Evolutionary conservation across 2,113 vertebrate species (phyloP).

Genomic region (Dryoscopus gambensis): DNA sequence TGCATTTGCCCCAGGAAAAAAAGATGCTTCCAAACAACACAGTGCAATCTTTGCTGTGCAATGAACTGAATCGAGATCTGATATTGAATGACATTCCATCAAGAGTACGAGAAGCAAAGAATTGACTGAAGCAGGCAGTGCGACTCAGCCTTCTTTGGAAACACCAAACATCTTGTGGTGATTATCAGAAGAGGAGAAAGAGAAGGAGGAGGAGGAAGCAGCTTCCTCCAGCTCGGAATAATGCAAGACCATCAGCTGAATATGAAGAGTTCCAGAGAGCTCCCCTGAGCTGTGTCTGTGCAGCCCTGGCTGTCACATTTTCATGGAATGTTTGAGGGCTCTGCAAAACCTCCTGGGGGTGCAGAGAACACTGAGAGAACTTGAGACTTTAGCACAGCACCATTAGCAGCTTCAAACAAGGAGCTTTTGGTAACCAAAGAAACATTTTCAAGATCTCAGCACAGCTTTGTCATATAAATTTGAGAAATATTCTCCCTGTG

Average conservation of each 20-base stretch:
- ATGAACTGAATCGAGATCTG: constrained; percentile 17
- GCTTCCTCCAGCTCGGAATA: background rate
- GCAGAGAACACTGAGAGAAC: background rate
- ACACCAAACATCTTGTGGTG: background rate
- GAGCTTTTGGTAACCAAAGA: background rate
- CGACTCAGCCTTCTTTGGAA: background rate
- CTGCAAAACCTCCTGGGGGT: background rate
- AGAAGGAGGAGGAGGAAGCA: background rate
- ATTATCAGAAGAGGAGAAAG: background rate
- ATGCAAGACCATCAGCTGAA: background rate
- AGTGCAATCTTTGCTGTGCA: constrained; percentile 22
- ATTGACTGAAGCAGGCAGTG: background rate
- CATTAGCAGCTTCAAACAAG: background rate
- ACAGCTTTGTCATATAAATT: background rate
- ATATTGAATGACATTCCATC: constrained; percentile 32
- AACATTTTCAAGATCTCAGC: background rate
- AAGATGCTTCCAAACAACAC: constrained; percentile 11
- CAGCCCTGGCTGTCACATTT: background rate
- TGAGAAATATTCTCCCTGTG: background rate
- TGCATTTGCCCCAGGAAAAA: constrained; percentile 30
- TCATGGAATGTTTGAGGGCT: background rate
- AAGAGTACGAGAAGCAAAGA: background rate
- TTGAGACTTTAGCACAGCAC: background rate
- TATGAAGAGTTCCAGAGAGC: background rate
- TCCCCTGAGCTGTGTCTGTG: background rate